Percentiles rank a stretch among this genome's conserved stretches.
These are phyloP conservation scores for Oscheius myriophilus DNA, from an alignment of 2,888 invertebrate species.

Conservation along the genomic window DNA sequence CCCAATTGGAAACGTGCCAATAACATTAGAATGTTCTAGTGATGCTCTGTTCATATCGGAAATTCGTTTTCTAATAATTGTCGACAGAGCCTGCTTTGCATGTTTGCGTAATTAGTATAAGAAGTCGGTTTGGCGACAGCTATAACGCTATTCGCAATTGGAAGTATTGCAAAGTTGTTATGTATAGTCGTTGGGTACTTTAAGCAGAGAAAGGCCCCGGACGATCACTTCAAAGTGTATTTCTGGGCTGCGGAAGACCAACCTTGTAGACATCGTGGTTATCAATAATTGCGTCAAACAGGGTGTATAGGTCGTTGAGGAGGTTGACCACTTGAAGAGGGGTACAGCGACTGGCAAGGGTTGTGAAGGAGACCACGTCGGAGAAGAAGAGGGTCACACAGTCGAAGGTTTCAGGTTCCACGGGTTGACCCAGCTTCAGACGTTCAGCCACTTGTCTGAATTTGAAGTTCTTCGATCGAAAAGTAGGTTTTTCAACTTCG, in stretches of 20 bases:
- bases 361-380: constrained; percentile 65
- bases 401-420: constrained; percentile 61
- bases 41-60: no score
- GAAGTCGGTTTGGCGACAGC: no score
- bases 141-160: no score
- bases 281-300: constrained; percentile 63
- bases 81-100: no score
- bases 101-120: no score
- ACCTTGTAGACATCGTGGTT: constrained; percentile 66
- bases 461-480: background rate
- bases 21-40: no score
- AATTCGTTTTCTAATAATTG: no score
- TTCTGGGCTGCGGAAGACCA: background rate
- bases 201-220: no score
- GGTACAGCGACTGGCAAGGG: constrained; percentile 59
- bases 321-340: constrained; percentile 67
- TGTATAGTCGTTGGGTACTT: no score
- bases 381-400: constrained; percentile 64
- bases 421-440: constrained; percentile 60
- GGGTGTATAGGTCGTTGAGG: constrained; percentile 67
- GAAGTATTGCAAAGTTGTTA: no score
- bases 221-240: no score
- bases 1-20: no score
- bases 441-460: constrained; percentile 62
- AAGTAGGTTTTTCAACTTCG: constrained; percentile 34